phyloP scores from a whole-genome alignment of 2,113 vertebrate genomes.

The Heterotilapia buettikoferi region DNA sequence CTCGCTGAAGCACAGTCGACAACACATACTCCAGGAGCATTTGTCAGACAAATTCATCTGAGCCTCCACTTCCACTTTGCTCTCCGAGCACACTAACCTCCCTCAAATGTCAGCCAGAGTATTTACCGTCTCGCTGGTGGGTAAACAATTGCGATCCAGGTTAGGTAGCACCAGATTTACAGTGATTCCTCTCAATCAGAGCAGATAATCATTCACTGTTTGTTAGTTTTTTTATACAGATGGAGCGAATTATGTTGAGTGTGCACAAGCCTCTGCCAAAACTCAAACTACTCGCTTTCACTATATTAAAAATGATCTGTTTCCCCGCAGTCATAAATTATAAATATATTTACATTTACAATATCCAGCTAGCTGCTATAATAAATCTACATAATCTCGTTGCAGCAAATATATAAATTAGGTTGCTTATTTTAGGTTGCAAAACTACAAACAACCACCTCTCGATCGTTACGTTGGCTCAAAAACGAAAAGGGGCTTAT shows the following conservation, averaged over 20 bases:
- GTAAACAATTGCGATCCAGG: constrained; percentile 48
- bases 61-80: constrained; percentile 45
- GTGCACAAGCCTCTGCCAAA: constrained; percentile 3
- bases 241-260: constrained; percentile 24
- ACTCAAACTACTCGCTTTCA: not conserved
- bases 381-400: constrained; percentile 45
- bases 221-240: constrained; percentile 11
- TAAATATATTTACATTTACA: constrained; percentile 53
- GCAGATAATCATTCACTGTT: constrained; percentile 37
- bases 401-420: constrained; percentile 51
- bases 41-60: constrained; percentile 62
- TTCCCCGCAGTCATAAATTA: constrained; percentile 48
- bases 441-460: constrained; percentile 28
- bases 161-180: constrained; percentile 27
- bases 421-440: constrained; percentile 38
- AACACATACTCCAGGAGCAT: constrained; percentile 55
- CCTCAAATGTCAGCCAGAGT: constrained; percentile 55
- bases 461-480: constrained; percentile 15
- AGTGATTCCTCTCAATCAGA: constrained; percentile 34
- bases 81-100: constrained; percentile 50
- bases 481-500: constrained; percentile 34
- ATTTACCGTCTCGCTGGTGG: constrained; percentile 40
- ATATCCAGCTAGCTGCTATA: constrained; percentile 28
- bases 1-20: constrained; percentile 45
- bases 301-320: constrained; percentile 29